Evolutionary conservation across 2,888 invertebrate genomes (phyloP), one percentile per base, ranked within the genome.

Genomic region (Girardia tigrina): DNA sequence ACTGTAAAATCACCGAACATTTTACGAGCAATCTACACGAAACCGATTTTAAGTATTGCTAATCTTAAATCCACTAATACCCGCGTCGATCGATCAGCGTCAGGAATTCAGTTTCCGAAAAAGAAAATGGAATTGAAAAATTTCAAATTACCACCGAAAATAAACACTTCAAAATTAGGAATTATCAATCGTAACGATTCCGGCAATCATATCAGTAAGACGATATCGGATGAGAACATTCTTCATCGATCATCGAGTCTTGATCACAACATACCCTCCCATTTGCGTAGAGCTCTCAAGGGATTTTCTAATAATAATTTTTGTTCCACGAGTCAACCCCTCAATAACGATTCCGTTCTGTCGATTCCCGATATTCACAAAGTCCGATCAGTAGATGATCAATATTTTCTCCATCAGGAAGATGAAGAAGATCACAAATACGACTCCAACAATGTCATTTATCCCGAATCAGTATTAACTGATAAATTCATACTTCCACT

Each of bases 381-480:
- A 4, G n/a, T 56, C n/a, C 20, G 20, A 20, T 56, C 56, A 4
- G 56, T 56, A 4, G 56, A 56, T 56, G 56, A 56, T 56, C 56
- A 56, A 4, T 56, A 56, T 56, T 56, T 56, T 56, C n/a, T 56
- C n/a, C 56, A 23, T n/a, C n/a, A n/a, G n/a, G 36, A 36, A 36
- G 16, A 36, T 16, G 36, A 16, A 12, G 36, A 36, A 12, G 36
- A 36, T 16, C 20, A 56, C n/a, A 56, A n/a, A 56, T 56, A 56
- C n/a, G 20, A 56, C n/a, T 6, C 56, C 6, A 56, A 20, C n/a
- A n/a, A n/a, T n/a, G n/a, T 20, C n/a, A 56, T 56, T 2, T 2
- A 56, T 56, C 56, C 56, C n/a, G 56, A 56, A 56, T 56, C 56
- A 56, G 56, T 56, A 56, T 56, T 56, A 56, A 20, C 56, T 56